phyloP scores from a whole-genome alignment of 2,888 invertebrate genomes.

The Liposcelis brunnea region DNA sequence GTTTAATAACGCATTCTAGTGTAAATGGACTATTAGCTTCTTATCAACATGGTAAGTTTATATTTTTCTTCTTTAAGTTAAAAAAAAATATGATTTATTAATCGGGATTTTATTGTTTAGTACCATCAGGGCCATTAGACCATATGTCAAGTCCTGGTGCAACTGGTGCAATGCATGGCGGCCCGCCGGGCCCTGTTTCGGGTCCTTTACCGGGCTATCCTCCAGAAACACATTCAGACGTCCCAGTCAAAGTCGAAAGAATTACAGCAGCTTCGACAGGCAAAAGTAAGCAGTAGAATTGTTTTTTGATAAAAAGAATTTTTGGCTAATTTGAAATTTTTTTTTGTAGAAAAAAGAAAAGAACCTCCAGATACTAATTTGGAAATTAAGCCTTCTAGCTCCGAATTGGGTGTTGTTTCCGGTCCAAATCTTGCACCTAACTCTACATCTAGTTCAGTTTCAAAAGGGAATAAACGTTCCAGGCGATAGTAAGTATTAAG shows the following conservation, averaged over 20 bases:
- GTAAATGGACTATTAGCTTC: slow-evolving; percentile 8
- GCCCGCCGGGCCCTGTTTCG: neutral
- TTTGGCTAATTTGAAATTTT: slow-evolving; percentile 1
- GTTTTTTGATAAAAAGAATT: no score
- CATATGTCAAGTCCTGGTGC: slow-evolving; percentile 7
- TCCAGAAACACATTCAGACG: slow-evolving; percentile 2
- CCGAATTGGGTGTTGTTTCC: slow-evolving; percentile 1
- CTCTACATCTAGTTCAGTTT: slow-evolving; percentile 18
- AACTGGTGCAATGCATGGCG: slow-evolving; percentile 6
- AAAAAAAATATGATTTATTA: neutral
- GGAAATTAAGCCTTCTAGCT: slow-evolving; percentile 33
- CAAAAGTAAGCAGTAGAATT: slow-evolving; percentile 19
- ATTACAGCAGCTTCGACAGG: neutral
- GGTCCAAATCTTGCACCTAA: slow-evolving; percentile 13
- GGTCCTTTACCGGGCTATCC: neutral
- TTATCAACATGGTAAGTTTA: slow-evolving; percentile 4
- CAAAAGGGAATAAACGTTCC: slow-evolving; percentile 46
- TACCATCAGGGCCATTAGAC: slow-evolving; percentile 27
- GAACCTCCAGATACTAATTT: slow-evolving; percentile 53
- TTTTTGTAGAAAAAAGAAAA: slow-evolving; percentile 57
- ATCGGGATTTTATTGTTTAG: neutral
- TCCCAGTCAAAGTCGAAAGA: slow-evolving; percentile 5
- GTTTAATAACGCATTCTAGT: slow-evolving; percentile 4
- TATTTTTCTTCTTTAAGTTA: neutral
- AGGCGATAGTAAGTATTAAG: slow-evolving; percentile 58